Evolutionary conservation across 2,113 vertebrate genomes (phyloP).

Genomic region (Nerophis ophidion): DNA sequence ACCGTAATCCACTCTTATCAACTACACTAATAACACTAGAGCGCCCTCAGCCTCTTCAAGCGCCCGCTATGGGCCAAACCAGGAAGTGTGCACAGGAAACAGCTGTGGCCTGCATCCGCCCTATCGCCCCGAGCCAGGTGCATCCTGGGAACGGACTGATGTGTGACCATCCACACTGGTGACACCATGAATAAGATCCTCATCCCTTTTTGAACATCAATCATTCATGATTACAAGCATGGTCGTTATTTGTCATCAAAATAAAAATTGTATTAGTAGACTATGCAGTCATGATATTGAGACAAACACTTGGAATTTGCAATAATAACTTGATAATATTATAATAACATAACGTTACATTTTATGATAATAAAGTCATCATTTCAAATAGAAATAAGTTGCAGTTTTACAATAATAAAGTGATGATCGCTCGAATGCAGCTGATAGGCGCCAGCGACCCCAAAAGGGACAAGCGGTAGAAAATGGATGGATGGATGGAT

Average conservation of each 20-base stretch:
- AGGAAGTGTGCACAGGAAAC: conserved; percentile 77
- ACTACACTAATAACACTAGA: not conserved
- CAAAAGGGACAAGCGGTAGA: too few relatives aligned
- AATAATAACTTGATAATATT: not conserved
- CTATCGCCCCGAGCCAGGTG: conserved; percentile 69
- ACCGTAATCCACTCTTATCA: conserved; percentile 3
- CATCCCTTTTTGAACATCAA: not conserved
- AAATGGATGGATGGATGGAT: too few relatives aligned
- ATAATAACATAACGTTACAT: not conserved
- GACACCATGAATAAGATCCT: not conserved
- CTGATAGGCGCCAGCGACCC: too few relatives aligned
- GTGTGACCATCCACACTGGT: conserved; percentile 44
- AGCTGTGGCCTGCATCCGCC: conserved; percentile 73
- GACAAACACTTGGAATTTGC: not conserved
- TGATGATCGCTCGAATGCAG: too few relatives aligned
- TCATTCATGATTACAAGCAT: not conserved
- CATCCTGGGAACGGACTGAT: conserved; percentile 74
- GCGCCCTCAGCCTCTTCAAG: not conserved
- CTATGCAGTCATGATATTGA: not conserved
- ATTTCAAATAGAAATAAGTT: not conserved
- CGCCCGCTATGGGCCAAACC: conserved; percentile 27
- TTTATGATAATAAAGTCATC: not conserved
- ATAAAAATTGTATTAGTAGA: too few relatives aligned
- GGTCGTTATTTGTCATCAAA: too few relatives aligned
- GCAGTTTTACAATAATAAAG: not conserved